Base-by-base conservation (phyloP, 1,140 invertebrate genomes). In the Apis cerana region DNA sequence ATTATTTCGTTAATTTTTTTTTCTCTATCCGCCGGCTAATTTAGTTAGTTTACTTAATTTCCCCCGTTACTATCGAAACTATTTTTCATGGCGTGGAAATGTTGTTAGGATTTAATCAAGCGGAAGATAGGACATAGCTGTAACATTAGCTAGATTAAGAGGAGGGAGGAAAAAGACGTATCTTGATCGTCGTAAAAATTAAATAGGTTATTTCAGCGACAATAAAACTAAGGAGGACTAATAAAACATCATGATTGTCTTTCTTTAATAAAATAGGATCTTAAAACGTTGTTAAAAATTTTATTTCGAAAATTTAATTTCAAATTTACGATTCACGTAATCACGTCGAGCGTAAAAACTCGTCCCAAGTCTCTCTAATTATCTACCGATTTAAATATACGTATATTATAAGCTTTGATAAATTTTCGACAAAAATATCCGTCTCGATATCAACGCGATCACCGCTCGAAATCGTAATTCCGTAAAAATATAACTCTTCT, bases 271-370 rank as follows among this genome's bases (percentile, higher is more conserved):
- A 64, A 75, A n/a, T 8, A 64, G 27, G n/a, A 15, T 17, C 19
- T 64, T 65, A 58, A 48, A 61, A n/a, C 12, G 5, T 74, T 59
- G 59, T 59, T 54, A 76, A 54, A 65, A 43, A n/a, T 64, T 54
- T 13, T 21, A 65, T 23, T 33, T 27, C 27, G 9, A 19, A 19
- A 7, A 12, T 43, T 43, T 65, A 11, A 12, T 52, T 7, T 3
- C 10, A 17, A 48, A 48, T n/a, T 64, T 64, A 65, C 61, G 23
- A 33, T 1, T 21, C 10, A 2, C 10, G 11, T 23, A 54, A 54
- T 71, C 1, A 5, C 9, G 23, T 33, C 33, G 33, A 33, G 33
- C 33, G 33, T 43, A 43, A 43, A 43, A 43, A 43, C 33, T 43
- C 33, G 33, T 43, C 7, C 33, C 33, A 7, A 43, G 33, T 43